phyloP scores from a whole-genome alignment of 2,888 invertebrate species.

The Adineta ricciae region DNA sequence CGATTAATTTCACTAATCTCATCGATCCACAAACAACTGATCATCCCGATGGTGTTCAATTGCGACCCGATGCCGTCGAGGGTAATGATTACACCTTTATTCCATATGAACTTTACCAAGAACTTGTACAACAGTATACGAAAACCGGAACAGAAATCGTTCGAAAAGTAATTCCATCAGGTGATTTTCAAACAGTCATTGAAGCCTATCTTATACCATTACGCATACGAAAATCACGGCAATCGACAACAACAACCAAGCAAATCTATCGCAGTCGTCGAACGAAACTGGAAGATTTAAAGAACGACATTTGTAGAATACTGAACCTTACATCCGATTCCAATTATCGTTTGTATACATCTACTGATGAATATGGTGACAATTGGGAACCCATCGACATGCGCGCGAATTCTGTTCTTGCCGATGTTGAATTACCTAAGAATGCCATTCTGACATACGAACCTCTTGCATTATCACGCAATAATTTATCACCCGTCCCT shows the following conservation, averaged over 20 bases:
- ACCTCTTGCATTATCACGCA: background rate
- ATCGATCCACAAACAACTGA: background rate
- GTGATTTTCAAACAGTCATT: slow-evolving; percentile 11
- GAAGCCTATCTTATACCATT: background rate
- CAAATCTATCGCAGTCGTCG: slow-evolving; percentile 11
- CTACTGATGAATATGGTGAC: background rate
- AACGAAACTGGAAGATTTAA: slow-evolving; percentile 10
- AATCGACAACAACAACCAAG: background rate
- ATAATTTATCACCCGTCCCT: background rate
- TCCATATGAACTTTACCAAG: background rate
- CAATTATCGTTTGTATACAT: background rate
- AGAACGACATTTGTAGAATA: background rate
- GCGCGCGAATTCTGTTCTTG: background rate
- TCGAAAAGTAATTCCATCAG: background rate
- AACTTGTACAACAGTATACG: background rate
- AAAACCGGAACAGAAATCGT: background rate
- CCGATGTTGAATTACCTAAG: background rate
- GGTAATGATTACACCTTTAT: background rate
- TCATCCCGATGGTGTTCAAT: background rate
- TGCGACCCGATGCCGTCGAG: background rate
- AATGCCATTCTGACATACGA: background rate
- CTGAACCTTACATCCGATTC: background rate
- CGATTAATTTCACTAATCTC: background rate
- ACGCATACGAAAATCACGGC: background rate
- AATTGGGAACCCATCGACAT: background rate